A percentile compares a stretch with the other conserved stretches of the same genome.
Evolutionary conservation across 2,888 invertebrate genomes (phyloP).

Genomic region (Embidobia sp.): DNA sequence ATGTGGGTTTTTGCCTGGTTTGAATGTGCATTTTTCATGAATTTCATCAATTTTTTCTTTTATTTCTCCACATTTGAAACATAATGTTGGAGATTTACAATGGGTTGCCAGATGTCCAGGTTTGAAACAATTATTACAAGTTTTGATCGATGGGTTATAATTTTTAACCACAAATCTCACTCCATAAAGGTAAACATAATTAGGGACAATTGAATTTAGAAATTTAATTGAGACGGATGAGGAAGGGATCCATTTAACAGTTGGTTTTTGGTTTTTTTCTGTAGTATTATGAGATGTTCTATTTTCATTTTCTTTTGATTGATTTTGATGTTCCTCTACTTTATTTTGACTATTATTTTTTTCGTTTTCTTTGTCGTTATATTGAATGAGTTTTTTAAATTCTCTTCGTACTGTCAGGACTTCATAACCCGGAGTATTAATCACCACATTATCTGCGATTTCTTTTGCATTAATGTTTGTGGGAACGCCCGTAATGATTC

Average conservation of each 20-base stretch:
- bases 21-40: neutral
- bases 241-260: constrained; percentile 1
- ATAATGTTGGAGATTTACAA: neutral
- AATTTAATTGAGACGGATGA: constrained; percentile 8
- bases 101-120: neutral
- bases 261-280: no score
- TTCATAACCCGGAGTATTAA: neutral
- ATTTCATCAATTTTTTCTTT: neutral
- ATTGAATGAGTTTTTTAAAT: neutral
- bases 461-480: neutral
- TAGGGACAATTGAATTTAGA: neutral
- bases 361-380: neutral
- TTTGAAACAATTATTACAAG: constrained; percentile 3
- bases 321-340: neutral
- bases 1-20: no score
- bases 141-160: constrained; percentile 1
- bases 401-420: neutral
- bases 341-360: neutral
- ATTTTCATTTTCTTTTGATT: neutral
- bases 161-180: neutral
- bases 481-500: neutral
- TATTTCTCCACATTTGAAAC: constrained; percentile 5
- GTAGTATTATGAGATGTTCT: neutral
- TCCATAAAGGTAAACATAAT: constrained; percentile 2
- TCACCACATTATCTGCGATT: neutral